A percentile compares a stretch with the other conserved stretches of the same genome.
phyloP scores from a whole-genome alignment of 2,113 vertebrate genomes.

The Athene noctua region DNA sequence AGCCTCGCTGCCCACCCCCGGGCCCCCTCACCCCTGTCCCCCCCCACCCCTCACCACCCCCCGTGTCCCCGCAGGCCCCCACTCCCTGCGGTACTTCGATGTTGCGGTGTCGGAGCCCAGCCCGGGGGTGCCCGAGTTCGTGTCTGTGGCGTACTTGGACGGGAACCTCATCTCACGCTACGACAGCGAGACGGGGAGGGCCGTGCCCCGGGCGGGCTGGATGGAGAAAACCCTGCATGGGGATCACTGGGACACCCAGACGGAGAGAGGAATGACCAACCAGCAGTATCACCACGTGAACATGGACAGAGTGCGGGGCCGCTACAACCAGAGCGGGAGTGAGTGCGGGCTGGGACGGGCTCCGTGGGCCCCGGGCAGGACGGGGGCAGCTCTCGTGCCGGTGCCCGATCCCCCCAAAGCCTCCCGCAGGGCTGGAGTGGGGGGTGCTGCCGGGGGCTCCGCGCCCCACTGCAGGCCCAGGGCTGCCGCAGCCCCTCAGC shows the following conservation, averaged over 20 bases:
- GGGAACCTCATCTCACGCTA: too few relatives aligned
- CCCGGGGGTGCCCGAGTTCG: too few relatives aligned
- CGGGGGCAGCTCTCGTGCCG: rapidly evolving
- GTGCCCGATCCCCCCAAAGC: rapidly evolving
- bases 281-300: rapidly evolving
- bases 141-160: too few relatives aligned
- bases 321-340: neutral
- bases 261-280: neutral
- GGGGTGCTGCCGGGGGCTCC: rapidly evolving
- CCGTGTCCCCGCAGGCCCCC: too few relatives aligned
- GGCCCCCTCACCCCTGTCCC: too few relatives aligned
- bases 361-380: neutral
- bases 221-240: too few relatives aligned
- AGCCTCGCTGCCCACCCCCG: too few relatives aligned
- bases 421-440: neutral
- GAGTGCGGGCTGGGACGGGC: neutral
- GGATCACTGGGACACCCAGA: neutral
- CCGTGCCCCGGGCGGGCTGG: too few relatives aligned
- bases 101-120: neutral
- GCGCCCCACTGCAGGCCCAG: neutral
- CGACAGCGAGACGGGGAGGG: too few relatives aligned
- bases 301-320: rapidly evolving
- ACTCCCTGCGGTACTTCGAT: too few relatives aligned
- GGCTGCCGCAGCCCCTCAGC: neutral
- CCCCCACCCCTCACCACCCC: too few relatives aligned